Conservation (phyloP, 2,113 vertebrate species). For the Petromus typicus region DNA sequence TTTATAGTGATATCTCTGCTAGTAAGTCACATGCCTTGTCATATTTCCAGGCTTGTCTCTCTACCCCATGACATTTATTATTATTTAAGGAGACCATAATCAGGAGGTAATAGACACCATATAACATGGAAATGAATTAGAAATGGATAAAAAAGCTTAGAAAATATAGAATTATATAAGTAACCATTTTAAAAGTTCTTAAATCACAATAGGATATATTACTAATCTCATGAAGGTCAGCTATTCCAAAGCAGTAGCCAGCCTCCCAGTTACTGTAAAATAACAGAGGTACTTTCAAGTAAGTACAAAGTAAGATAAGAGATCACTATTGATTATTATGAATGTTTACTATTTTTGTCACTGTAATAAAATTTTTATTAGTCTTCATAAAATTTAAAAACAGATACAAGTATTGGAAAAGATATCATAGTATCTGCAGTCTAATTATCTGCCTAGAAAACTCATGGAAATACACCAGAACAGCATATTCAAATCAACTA, state of each 20-base stretch:
- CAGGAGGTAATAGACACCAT: background rate
- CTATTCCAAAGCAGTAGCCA: background rate
- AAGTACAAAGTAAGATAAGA: background rate
- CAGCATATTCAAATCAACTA: background rate
- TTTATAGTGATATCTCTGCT: background rate
- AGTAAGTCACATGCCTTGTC: background rate
- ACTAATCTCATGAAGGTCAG: background rate
- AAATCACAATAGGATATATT: background rate
- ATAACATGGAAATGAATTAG: background rate
- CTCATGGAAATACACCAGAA: background rate
- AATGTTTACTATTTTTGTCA: slow-evolving; percentile 7
- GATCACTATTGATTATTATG: background rate
- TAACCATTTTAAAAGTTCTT: background rate
- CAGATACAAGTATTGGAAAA: background rate
- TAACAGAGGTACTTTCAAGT: background rate
- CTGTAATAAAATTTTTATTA: background rate
- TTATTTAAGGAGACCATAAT: background rate
- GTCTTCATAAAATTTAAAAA: background rate
- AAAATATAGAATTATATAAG: background rate
- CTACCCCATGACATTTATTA: background rate
- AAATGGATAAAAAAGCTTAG: slow-evolving; percentile 5
- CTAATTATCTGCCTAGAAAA: background rate
- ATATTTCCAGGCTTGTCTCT: background rate
- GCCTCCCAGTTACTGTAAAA: background rate
- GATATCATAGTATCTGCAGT: background rate